These are phyloP conservation scores for Campylomormyrus numenius DNA, from an alignment of 2,113 vertebrate species.

Conservation along the genomic window DNA sequence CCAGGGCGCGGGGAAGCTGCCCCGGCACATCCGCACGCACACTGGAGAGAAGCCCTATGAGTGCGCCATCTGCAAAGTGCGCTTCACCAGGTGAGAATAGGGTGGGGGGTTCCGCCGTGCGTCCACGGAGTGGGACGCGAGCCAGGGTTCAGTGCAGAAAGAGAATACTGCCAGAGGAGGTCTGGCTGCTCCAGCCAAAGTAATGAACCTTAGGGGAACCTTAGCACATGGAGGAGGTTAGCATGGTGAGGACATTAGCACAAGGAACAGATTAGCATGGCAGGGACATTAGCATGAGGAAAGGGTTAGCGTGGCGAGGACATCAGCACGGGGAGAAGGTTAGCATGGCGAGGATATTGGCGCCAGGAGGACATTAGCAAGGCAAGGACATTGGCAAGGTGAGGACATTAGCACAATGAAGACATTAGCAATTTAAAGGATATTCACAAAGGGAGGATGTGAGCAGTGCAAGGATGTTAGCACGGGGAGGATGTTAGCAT, in stretches of 20 bases:
- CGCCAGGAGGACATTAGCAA: background rate
- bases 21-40: conserved; percentile 96
- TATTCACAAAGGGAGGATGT: background rate
- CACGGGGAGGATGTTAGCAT: background rate
- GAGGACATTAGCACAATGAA: background rate
- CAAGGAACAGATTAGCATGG: background rate
- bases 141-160: background rate
- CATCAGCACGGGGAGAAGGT: background rate
- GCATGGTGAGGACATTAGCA: background rate
- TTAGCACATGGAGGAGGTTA: background rate
- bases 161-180: background rate
- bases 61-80: conserved; percentile 85
- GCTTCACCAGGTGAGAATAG: conserved; percentile 68
- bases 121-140: background rate
- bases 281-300: background rate
- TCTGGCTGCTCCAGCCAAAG: background rate
- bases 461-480: no score
- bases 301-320: background rate
- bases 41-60: conserved; percentile 98
- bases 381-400: background rate
- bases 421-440: background rate
- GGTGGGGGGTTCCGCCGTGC: background rate
- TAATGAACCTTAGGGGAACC: background rate
- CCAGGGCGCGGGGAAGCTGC: conserved; percentile 83
- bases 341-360: background rate